A percentile compares a stretch with the other conserved stretches of the same genome.
Evolutionary conservation across 2,113 vertebrate genomes (phyloP).

Genomic region (Gorsachius goisagi): DNA sequence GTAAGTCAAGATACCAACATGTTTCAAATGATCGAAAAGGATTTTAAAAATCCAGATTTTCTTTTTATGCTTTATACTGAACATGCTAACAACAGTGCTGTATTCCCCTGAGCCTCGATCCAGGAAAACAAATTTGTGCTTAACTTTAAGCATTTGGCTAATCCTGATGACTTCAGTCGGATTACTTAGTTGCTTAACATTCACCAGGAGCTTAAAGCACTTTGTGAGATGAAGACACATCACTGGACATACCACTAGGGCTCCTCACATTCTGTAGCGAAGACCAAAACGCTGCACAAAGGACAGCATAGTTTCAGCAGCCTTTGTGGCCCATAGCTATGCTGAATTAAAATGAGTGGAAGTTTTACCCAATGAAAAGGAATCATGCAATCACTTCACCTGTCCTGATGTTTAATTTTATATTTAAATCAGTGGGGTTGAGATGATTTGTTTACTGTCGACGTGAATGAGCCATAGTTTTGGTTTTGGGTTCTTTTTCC

Average conservation of each 20-base stretch:
- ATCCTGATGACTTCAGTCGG: constrained; percentile 29
- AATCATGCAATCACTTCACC: background rate
- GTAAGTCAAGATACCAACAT: background rate
- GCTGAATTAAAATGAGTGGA: background rate
- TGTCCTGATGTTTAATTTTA: background rate
- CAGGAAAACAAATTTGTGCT: background rate
- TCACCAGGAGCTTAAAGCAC: background rate
- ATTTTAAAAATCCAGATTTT: constrained; percentile 1
- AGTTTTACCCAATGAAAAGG: background rate
- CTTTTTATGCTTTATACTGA: background rate
- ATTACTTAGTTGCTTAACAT: constrained; percentile 33
- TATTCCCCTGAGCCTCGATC: background rate
- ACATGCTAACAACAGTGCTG: background rate
- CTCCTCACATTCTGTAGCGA: background rate
- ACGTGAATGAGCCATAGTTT: background rate
- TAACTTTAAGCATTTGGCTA: constrained; percentile 43
- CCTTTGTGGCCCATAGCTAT: background rate
- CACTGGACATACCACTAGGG: background rate
- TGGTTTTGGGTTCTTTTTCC: background rate
- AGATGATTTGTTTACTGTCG: background rate
- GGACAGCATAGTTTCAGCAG: background rate
- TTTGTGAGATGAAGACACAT: background rate
- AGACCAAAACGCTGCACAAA: background rate
- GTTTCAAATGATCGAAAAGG: background rate
- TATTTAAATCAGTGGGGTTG: background rate